phyloP scores from a whole-genome alignment of 2,113 vertebrate species.

The Cathartes aura region DNA sequence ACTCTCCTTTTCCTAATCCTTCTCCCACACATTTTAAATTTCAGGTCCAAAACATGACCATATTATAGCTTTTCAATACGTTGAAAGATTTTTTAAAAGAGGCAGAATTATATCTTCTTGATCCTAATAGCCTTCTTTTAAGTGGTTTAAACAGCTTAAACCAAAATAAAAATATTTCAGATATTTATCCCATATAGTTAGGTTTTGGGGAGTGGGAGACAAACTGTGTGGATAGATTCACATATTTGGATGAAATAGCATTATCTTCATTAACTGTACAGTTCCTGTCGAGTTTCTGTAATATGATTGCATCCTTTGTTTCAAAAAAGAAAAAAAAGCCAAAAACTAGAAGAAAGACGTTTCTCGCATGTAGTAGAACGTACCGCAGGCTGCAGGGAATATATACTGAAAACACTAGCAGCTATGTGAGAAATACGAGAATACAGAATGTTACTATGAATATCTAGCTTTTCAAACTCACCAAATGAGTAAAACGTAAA shows the following conservation, averaged over 20 bases:
- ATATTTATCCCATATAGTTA: neutral
- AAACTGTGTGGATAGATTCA: neutral
- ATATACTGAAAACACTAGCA: neutral
- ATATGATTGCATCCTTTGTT: neutral
- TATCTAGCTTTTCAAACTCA: neutral
- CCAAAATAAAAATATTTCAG: neutral
- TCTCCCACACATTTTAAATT: neutral
- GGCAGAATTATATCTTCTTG: neutral
- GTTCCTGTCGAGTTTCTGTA: neutral
- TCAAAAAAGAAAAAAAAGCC: neutral
- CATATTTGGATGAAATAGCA: neutral
- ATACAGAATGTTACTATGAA: neutral
- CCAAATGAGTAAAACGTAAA: neutral
- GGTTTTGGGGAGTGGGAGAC: neutral
- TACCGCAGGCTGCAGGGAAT: neutral
- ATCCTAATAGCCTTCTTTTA: neutral
- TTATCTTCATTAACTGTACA: neutral
- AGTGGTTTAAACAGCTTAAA: neutral
- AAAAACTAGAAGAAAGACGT: neutral
- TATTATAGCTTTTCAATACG: neutral
- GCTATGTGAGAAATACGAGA: neutral
- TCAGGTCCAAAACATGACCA: neutral
- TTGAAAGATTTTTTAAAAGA: neutral
- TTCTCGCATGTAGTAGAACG: rapidly evolving
- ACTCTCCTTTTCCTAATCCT: neutral